These are phyloP conservation scores for Alsophila aescularia DNA, from an alignment of 2,888 invertebrate species.

Conservation along the genomic window DNA sequence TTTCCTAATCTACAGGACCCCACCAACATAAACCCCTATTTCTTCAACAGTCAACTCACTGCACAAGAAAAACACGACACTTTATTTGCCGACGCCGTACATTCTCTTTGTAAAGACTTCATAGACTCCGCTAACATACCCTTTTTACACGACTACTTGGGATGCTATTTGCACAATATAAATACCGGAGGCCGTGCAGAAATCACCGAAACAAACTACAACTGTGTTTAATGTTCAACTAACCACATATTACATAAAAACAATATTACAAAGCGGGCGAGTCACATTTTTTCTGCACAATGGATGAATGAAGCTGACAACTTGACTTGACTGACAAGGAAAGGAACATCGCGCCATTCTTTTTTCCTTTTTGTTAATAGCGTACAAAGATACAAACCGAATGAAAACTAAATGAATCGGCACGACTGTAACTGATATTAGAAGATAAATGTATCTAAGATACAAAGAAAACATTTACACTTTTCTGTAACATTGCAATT, in stretches of 20 bases:
- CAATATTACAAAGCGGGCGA: conserved; percentile 73
- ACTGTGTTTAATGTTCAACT: conserved; percentile 59
- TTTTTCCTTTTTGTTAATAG: conserved; percentile 46
- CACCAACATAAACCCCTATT: conserved; percentile 49
- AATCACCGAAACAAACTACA: conserved; percentile 55
- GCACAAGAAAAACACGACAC: conserved; percentile 61
- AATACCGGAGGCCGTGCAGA: conserved; percentile 43
- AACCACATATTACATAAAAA: conserved; percentile 67
- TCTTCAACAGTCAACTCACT: conserved; percentile 55
- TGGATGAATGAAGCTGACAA: conserved; percentile 82
- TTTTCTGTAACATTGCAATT: conserved; percentile 71
- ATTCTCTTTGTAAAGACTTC: conserved; percentile 73
- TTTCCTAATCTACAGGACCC: conserved; percentile 48
- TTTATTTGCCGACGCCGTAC: conserved; percentile 67
- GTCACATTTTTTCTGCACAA: conserved; percentile 83
- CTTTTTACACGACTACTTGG: conserved; percentile 26
- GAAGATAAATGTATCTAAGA: conserved; percentile 2
- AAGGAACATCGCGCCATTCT: conserved; percentile 81
- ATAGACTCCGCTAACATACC: conserved; percentile 49
- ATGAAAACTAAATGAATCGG: conserved; percentile 39
- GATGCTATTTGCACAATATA: conserved; percentile 18
- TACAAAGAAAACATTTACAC: conserved; percentile 18
- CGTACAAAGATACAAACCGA: conserved; percentile 33
- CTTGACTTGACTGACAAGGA: conserved; percentile 79
- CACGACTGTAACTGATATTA: conserved; percentile 31